Evolutionary conservation across 2,113 vertebrate species (phyloP).

Genomic region (Sitta europaea): DNA sequence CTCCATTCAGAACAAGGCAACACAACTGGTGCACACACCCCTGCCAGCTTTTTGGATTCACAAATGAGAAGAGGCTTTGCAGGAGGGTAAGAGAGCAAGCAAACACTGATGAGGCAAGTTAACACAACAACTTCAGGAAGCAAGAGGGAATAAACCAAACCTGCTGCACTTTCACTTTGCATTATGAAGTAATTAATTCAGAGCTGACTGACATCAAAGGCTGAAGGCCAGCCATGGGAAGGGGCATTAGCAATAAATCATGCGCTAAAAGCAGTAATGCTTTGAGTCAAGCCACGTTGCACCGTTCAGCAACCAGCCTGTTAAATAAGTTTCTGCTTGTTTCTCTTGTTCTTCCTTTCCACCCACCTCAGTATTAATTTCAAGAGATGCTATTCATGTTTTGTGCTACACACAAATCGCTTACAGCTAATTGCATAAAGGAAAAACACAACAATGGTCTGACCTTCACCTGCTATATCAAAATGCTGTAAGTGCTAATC

Average conservation of each 20-base stretch:
- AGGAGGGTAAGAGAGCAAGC: not conserved
- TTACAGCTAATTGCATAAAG: not conserved
- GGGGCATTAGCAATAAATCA: constrained; percentile 52
- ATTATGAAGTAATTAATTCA: constrained; percentile 39
- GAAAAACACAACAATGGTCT: not conserved
- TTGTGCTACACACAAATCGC: not conserved
- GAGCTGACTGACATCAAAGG: constrained; percentile 58
- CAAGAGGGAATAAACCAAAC: not conserved
- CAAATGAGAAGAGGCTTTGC: not conserved
- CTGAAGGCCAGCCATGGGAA: constrained; percentile 35
- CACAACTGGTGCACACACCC: not conserved
- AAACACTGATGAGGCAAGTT: not conserved
- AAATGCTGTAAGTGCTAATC: not conserved
- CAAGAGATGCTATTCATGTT: not conserved
- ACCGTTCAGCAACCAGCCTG: constrained; percentile 15
- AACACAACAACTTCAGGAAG: not conserved
- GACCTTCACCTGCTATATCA: not conserved
- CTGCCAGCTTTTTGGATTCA: not conserved
- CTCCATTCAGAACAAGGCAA: constrained; percentile 51
- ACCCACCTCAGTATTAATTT: constrained; percentile 10
- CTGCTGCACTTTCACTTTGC: not conserved
- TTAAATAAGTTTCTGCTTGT: constrained; percentile 35
- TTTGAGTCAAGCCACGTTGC: constrained; percentile 22
- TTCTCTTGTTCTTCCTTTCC: constrained; percentile 41
- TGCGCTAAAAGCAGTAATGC: constrained; percentile 41